Conservation (phyloP, 2,113 vertebrate genomes). For the Corythornis cristatus region DNA sequence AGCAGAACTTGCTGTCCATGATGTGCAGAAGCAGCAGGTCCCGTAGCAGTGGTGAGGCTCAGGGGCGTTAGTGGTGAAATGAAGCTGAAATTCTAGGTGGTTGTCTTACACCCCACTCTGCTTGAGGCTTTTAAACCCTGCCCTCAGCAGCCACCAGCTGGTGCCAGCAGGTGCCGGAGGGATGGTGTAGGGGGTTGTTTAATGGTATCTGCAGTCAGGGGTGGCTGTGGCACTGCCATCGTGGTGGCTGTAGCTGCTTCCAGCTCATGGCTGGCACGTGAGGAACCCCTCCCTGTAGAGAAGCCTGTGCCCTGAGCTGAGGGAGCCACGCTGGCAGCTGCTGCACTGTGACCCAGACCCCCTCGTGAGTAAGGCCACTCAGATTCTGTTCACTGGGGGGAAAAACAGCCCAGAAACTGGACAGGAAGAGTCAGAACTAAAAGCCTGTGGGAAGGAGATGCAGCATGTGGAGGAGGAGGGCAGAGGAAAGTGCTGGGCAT, state of each 20-base stretch:
- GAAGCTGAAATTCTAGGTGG: neutral
- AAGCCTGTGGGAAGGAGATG: neutral
- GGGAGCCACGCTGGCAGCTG: rapidly evolving
- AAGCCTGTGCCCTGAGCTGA: neutral
- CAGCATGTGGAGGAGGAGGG: neutral
- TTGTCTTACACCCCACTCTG: neutral
- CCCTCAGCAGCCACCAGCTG: neutral
- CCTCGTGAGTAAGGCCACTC: rapidly evolving
- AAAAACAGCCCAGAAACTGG: neutral
- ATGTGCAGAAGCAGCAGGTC: rapidly evolving
- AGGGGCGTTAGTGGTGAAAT: rapidly evolving
- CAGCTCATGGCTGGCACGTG: rapidly evolving
- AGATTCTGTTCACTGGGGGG: rapidly evolving
- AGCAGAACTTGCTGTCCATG: rapidly evolving
- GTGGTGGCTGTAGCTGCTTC: neutral
- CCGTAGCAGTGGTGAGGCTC: rapidly evolving
- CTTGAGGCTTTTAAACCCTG: neutral
- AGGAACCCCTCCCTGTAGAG: neutral
- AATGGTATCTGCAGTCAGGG: neutral
- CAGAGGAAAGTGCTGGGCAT: neutral
- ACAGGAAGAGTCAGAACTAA: neutral
- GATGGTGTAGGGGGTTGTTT: neutral
- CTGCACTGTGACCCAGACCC: neutral
- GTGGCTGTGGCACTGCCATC: neutral
- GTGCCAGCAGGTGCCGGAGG: neutral